A percentile compares a stretch with the other conserved stretches of the same genome.
Conservation (phyloP, 2,113 vertebrate genomes). For the Tauraco erythrolophus region DNA sequence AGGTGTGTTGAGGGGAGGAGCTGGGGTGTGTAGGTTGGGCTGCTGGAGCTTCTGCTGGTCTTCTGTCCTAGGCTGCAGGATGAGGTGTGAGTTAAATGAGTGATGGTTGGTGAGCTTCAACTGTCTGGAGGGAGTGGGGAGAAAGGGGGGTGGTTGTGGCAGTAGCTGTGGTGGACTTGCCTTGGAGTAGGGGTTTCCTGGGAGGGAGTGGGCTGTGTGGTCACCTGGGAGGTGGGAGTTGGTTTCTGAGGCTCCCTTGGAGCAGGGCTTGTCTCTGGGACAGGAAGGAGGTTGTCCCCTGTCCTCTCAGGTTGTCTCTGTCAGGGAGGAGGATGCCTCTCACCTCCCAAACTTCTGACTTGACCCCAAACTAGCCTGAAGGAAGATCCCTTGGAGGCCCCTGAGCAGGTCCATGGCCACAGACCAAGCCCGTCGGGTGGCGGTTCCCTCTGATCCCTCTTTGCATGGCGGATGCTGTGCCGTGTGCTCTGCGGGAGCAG, state of each 20-base stretch:
- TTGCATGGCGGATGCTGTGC: not conserved
- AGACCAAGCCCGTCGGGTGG: not conserved
- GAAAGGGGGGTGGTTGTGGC: not conserved
- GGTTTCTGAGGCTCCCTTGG: not conserved
- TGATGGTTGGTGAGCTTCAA: accelerated
- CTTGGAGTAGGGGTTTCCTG: not conserved
- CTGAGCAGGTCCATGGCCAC: accelerated
- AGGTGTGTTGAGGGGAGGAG: not conserved
- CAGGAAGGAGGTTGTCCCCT: too few relatives aligned
- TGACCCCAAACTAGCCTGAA: not conserved
- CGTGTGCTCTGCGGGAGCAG: not conserved
- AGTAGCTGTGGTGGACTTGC: accelerated
- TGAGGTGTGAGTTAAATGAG: not conserved
- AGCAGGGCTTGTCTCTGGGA: not conserved
- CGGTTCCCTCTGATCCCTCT: not conserved
- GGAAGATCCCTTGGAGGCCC: not conserved
- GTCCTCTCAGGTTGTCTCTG: too few relatives aligned
- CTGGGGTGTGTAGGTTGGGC: accelerated
- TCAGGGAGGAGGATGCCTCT: not conserved
- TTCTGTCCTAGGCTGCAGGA: accelerated
- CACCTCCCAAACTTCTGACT: not conserved
- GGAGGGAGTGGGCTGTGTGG: not conserved
- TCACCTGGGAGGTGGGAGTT: not conserved
- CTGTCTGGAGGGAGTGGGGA: not conserved
- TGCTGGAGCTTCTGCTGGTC: not conserved